These are phyloP conservation scores for Eudyptes chrysolophus DNA, from an alignment of 2,113 vertebrate genomes.

Conservation along the genomic window DNA sequence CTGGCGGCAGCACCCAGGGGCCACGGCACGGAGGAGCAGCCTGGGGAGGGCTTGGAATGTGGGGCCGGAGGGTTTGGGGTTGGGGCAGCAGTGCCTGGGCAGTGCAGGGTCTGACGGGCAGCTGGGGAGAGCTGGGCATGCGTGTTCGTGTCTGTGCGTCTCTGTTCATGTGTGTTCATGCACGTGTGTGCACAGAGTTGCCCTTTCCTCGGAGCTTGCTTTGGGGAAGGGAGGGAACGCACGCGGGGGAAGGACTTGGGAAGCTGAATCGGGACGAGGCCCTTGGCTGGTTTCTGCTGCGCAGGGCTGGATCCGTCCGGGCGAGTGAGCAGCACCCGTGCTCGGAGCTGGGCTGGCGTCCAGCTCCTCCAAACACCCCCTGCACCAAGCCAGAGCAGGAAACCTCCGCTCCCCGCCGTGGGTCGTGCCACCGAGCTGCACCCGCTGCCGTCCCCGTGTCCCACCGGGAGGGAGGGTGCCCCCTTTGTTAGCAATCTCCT, in stretches of 20 bases:
- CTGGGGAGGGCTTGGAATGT: not conserved
- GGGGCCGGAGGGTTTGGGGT: not conserved
- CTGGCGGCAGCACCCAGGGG: not conserved
- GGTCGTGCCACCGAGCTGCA: not conserved
- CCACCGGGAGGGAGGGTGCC: accelerated
- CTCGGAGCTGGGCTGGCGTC: not conserved
- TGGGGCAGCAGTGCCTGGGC: not conserved
- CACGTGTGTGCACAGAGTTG: accelerated
- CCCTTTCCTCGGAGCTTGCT: not conserved
- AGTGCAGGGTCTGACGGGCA: accelerated
- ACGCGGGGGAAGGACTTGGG: accelerated
- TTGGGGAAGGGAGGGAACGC: not conserved
- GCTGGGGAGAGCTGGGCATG: not conserved
- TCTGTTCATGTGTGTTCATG: accelerated
- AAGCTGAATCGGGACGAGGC: accelerated
- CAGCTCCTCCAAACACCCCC: not conserved
- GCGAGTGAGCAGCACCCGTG: accelerated
- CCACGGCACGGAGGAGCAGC: accelerated
- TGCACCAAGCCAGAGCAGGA: not conserved
- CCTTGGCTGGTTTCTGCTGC: not conserved
- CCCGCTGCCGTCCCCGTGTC: accelerated
- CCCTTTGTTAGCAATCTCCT: not conserved
- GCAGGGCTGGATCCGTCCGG: not conserved
- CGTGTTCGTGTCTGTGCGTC: accelerated
- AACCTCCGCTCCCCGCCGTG: not conserved